These are phyloP conservation scores for Cynopterus brachyotis DNA, from an alignment of 2,113 vertebrate genomes.

Conservation along the genomic window DNA sequence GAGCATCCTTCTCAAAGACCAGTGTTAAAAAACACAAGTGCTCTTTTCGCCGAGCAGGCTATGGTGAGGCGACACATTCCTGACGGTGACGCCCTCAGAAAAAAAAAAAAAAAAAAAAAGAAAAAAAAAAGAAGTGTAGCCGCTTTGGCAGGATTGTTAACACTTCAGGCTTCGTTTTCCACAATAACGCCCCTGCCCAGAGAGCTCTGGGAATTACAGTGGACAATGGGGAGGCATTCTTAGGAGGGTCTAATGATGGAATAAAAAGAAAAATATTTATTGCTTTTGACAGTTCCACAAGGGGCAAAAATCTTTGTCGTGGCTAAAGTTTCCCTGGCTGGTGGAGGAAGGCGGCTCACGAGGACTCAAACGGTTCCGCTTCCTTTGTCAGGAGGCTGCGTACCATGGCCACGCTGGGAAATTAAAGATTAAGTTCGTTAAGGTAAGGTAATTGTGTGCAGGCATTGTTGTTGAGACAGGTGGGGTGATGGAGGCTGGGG, in stretches of 20 bases:
- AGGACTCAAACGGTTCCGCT: slow-evolving; percentile 84
- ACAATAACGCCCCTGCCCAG: slow-evolving; percentile 88
- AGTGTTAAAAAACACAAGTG: slow-evolving; percentile 96
- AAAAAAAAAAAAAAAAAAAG: slow-evolving; percentile 70
- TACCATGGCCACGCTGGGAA: slow-evolving; percentile 87
- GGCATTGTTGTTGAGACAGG: slow-evolving; percentile 86
- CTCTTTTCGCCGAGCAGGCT: slow-evolving; percentile 90
- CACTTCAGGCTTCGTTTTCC: slow-evolving; percentile 92
- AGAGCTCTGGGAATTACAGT: slow-evolving; percentile 93
- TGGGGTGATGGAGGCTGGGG: slow-evolving; percentile 77
- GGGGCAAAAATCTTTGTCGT: slow-evolving; percentile 89
- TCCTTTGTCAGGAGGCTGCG: slow-evolving; percentile 86
- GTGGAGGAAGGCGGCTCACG: slow-evolving; percentile 84
- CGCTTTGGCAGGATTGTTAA: slow-evolving; percentile 88
- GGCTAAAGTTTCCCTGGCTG: slow-evolving; percentile 89
- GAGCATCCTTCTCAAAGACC: slow-evolving; percentile 91
- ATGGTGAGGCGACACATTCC: slow-evolving; percentile 89
- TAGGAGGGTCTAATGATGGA: slow-evolving; percentile 92
- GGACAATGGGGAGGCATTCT: slow-evolving; percentile 90
- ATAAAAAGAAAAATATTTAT: slow-evolving; percentile 94
- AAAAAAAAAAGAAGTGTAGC: slow-evolving; percentile 81
- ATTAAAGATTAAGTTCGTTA: slow-evolving; percentile 91
- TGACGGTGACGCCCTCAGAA: slow-evolving; percentile 86
- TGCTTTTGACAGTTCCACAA: slow-evolving; percentile 93
- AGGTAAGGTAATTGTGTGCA: slow-evolving; percentile 85